Evolutionary conservation across 1,140 invertebrate genomes (phyloP).

Genomic region (Tetraneura akinire): DNA sequence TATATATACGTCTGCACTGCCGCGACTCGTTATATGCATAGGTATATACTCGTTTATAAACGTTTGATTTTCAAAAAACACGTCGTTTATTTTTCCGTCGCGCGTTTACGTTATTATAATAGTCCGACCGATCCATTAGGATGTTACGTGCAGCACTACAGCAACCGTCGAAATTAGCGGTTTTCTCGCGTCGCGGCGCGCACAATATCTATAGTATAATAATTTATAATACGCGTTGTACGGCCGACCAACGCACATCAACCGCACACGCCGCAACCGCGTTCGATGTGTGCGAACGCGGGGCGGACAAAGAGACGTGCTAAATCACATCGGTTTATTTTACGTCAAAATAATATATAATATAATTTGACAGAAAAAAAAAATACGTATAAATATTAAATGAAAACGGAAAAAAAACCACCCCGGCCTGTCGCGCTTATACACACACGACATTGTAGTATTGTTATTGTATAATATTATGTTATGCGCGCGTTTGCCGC

Average conservation of each 20-base stretch:
- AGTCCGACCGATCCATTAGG: too few species aligned
- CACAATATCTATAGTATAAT: neutral
- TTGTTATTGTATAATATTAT: too few species aligned
- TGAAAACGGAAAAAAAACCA: constrained; percentile 10
- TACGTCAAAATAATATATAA: constrained; percentile 45
- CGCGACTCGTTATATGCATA: too few species aligned
- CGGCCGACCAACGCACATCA: too few species aligned
- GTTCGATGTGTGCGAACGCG: neutral
- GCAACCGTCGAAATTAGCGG: neutral
- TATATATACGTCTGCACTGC: too few species aligned
- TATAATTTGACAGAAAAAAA: constrained; percentile 46
- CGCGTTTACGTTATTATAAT: too few species aligned
- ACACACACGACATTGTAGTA: neutral
- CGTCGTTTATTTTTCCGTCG: too few species aligned
- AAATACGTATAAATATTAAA: neutral
- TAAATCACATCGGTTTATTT: constrained; percentile 44
- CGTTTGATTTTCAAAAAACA: too few species aligned
- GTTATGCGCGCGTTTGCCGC: neutral
- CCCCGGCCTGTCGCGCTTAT: too few species aligned
- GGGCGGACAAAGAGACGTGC: constrained; percentile 21
- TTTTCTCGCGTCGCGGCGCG: neutral
- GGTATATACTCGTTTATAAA: too few species aligned
- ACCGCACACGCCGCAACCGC: neutral
- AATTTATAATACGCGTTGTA: too few species aligned
- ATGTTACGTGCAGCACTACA: too few species aligned